A percentile compares a stretch with the other conserved stretches of the same genome.
phyloP scores from a whole-genome alignment of 2,797 vertebrate species.

The Rhincodon typus region DNA sequence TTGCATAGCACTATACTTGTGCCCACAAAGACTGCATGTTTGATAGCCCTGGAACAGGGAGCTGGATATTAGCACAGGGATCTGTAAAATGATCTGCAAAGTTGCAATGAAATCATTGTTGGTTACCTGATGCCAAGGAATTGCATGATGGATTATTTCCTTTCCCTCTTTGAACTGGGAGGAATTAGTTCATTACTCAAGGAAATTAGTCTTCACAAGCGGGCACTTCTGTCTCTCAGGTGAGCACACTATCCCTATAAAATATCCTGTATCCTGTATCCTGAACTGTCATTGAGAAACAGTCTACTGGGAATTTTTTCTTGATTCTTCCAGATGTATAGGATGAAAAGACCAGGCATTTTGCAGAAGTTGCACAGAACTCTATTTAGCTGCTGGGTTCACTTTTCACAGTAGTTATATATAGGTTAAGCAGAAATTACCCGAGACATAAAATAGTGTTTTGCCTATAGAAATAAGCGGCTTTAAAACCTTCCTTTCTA shows the following conservation, averaged over 20 bases:
- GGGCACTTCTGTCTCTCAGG: neutral
- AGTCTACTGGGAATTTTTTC: neutral
- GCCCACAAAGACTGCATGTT: neutral
- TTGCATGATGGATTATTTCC: constrained; percentile 13
- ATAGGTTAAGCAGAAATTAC: neutral
- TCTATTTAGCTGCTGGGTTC: neutral
- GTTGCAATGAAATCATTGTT: neutral
- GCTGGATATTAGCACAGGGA: neutral
- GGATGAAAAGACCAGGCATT: neutral
- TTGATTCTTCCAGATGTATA: neutral
- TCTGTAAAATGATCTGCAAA: neutral
- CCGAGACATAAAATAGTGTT: neutral
- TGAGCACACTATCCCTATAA: neutral
- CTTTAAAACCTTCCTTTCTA: neutral
- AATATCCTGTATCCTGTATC: neutral
- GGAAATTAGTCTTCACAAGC: neutral
- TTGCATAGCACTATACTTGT: neutral
- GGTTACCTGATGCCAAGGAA: neutral
- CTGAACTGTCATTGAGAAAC: neutral
- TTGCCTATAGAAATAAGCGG: neutral
- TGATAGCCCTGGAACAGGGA: neutral
- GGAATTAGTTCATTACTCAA: constrained; percentile 2
- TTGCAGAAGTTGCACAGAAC: neutral
- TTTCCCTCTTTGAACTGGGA: neutral
- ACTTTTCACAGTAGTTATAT: constrained; percentile 12